Evolutionary conservation across 2,797 vertebrate genomes (phyloP).

Genomic region (Pangasius sanitwongsei): DNA sequence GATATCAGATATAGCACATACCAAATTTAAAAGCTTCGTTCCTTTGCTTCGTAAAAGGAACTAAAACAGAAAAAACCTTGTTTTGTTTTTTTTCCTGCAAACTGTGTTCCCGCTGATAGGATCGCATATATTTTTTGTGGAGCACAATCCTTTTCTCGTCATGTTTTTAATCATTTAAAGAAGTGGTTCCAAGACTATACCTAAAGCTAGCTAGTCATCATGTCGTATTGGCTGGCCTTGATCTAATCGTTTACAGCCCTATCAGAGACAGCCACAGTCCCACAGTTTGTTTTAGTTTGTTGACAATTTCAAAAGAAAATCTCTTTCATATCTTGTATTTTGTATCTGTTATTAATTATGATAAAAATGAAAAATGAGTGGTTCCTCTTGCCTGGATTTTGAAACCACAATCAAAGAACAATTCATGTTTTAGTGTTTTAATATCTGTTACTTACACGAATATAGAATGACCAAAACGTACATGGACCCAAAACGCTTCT

Average conservation of each 20-base stretch:
- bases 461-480: not conserved
- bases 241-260: not conserved
- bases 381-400: not conserved
- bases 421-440: not conserved
- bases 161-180: not conserved
- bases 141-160: not conserved
- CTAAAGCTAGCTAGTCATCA: not conserved
- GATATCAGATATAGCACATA: not conserved
- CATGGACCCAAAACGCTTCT: constrained; percentile 11
- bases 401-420: not conserved
- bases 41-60: not conserved
- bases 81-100: not conserved
- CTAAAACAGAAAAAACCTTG: not conserved
- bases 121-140: not conserved
- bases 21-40: not conserved
- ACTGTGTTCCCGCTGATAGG: not conserved
- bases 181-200: not conserved
- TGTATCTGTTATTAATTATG: not conserved
- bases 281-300: not conserved
- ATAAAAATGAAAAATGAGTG: not conserved
- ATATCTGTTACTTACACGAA: not conserved
- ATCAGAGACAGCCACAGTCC: not conserved
- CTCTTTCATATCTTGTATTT: not conserved
- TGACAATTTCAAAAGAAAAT: not conserved
- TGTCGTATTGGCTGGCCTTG: not conserved